Evolutionary conservation across 2,797 vertebrate genomes (phyloP).

Genomic region (Macrochelys suwanniensis): DNA sequence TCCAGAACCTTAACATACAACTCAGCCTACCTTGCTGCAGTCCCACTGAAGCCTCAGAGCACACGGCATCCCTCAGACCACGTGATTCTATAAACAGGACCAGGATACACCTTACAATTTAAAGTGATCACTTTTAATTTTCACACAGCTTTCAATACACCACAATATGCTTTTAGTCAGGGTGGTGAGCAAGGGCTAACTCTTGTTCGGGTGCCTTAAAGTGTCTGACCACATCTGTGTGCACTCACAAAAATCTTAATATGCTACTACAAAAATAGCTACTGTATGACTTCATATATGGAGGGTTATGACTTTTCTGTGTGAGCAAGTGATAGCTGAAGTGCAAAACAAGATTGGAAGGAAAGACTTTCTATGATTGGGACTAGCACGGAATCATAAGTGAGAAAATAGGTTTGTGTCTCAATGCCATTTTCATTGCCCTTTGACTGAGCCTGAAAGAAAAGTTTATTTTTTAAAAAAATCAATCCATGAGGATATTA

Average conservation of each 20-base stretch:
- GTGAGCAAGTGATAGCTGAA: not conserved
- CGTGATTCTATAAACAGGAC: not conserved
- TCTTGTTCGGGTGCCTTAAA: not conserved
- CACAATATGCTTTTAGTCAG: not conserved
- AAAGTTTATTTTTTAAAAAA: slow-evolving; percentile 17
- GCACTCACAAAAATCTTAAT: not conserved
- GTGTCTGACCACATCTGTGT: not conserved
- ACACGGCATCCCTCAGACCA: too few species aligned
- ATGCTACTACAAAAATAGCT: not conserved
- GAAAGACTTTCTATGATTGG: fast-evolving
- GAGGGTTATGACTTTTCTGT: not conserved
- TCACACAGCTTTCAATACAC: not conserved
- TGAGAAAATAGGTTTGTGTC: not conserved
- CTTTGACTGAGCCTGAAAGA: slow-evolving; percentile 35
- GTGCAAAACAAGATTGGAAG: not conserved
- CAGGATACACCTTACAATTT: not conserved
- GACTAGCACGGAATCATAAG: not conserved
- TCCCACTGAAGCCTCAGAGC: too few species aligned
- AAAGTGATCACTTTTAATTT: not conserved
- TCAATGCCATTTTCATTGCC: not conserved
- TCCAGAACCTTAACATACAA: not conserved
- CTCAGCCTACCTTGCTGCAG: not conserved
- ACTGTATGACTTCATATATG: not conserved
- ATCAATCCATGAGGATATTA: not conserved
- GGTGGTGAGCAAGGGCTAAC: not conserved